phyloP scores from a whole-genome alignment of 1,140 invertebrate species.

The Thaumetopoea pityocampa region DNA sequence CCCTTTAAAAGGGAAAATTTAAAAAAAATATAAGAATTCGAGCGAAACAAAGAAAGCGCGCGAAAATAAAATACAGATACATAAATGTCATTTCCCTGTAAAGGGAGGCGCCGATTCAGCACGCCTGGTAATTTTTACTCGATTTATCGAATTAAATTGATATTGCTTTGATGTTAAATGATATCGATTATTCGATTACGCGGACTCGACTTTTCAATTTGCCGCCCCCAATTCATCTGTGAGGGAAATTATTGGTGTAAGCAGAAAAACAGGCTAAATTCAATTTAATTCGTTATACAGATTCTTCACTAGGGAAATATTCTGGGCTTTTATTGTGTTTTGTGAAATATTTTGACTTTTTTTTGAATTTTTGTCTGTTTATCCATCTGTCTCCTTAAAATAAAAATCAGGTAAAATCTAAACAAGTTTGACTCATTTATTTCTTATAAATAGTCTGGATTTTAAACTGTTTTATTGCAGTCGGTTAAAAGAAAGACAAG shows the following conservation, averaged over 20 bases:
- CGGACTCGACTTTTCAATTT: conserved; percentile 71
- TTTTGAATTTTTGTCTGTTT: too few relatives aligned
- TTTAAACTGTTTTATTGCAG: too few relatives aligned
- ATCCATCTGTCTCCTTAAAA: too few relatives aligned
- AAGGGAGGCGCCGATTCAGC: conserved; percentile 51
- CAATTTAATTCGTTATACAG: conserved; percentile 8
- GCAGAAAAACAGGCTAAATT: conserved; percentile 27
- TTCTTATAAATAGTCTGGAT: too few relatives aligned
- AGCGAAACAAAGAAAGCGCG: conserved; percentile 13
- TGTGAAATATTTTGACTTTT: too few relatives aligned
- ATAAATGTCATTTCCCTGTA: conserved; percentile 61
- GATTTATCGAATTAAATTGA: conserved; percentile 65
- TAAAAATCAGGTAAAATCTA: too few relatives aligned
- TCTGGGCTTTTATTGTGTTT: too few relatives aligned
- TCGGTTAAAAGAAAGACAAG: too few relatives aligned
- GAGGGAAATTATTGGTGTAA: conserved; percentile 47
- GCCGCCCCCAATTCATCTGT: conserved; percentile 44
- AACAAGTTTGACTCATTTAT: too few relatives aligned
- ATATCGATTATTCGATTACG: conserved; percentile 65
- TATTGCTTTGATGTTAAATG: conserved; percentile 61
- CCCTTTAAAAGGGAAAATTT: too few relatives aligned
- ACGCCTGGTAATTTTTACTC: conserved; percentile 59
- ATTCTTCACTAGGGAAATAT: background rate
- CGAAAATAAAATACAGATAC: conserved; percentile 30
- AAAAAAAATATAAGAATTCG: too few relatives aligned